phyloP scores from a whole-genome alignment of 2,888 invertebrate genomes.

The Zele albiditarsus region DNA sequence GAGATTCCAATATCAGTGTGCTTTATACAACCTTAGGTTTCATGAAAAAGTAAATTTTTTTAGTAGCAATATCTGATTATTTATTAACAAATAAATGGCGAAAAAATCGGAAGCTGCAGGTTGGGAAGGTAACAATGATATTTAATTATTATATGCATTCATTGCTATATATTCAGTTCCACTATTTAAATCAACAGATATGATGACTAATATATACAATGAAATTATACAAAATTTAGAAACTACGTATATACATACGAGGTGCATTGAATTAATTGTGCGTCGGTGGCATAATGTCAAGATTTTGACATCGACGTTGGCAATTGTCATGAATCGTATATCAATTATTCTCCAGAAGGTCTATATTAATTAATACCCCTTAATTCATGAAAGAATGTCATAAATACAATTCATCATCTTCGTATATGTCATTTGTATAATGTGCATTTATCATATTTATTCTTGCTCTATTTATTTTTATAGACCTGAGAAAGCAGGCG shows the following conservation, averaged over 20 bases:
- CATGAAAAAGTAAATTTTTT: constrained; percentile 9
- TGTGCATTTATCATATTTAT: background rate
- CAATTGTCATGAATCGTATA: background rate
- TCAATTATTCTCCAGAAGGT: background rate
- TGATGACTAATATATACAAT: too few species aligned
- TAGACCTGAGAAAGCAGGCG: constrained; percentile 94
- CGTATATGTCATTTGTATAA: too few species aligned
- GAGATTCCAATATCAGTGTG: background rate
- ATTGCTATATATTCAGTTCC: background rate
- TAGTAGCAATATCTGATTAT: constrained; percentile 38
- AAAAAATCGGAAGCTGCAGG: constrained; percentile 57
- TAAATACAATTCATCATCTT: too few species aligned
- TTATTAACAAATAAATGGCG: constrained; percentile 55
- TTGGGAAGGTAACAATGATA: constrained; percentile 63
- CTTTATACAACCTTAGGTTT: background rate
- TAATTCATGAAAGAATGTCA: too few species aligned
- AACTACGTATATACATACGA: background rate
- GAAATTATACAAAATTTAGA: background rate
- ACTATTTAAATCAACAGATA: background rate
- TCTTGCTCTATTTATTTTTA: constrained; percentile 55
- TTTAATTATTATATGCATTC: background rate
- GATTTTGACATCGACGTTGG: background rate
- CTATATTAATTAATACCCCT: background rate
- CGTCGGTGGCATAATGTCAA: background rate
- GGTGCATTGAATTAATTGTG: background rate